Conservation (phyloP, 1,140 invertebrate species). For the Cotesia glomerata region DNA sequence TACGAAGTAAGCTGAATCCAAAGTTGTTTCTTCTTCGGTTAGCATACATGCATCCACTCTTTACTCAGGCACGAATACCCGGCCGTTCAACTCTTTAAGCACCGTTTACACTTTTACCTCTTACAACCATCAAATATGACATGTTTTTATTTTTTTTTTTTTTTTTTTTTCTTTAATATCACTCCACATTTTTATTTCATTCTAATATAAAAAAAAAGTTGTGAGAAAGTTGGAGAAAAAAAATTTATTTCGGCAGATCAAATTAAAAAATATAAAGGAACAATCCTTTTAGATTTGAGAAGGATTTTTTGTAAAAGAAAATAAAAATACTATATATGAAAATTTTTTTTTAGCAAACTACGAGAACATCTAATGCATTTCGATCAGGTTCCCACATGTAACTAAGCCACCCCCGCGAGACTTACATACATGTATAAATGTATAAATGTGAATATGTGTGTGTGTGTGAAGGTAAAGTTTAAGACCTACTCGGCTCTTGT, state of each 20-base stretch:
- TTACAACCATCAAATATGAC: background rate
- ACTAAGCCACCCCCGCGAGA: slow-evolving; percentile 59
- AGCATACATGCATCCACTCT: background rate
- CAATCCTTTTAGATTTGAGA: slow-evolving; percentile 29
- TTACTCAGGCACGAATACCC: background rate
- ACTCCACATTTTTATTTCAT: too few species aligned
- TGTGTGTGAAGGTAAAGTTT: background rate
- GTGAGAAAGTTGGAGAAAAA: slow-evolving; percentile 1
- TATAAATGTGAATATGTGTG: background rate
- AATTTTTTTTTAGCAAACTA: slow-evolving; percentile 20
- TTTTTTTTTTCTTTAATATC: too few species aligned
- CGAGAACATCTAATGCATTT: slow-evolving; percentile 29
- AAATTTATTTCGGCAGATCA: slow-evolving; percentile 4
- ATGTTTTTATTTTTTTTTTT: too few species aligned
- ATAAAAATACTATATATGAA: slow-evolving; percentile 1
- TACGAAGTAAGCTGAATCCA: background rate
- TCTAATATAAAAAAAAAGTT: background rate
- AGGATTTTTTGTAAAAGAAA: slow-evolving; percentile 19
- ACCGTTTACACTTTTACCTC: too few species aligned
- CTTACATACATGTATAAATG: background rate
- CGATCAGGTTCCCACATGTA: slow-evolving; percentile 59
- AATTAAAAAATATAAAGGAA: slow-evolving; percentile 23
- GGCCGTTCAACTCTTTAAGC: slow-evolving; percentile 16
- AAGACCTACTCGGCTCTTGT: slow-evolving; percentile 12
- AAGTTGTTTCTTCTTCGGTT: background rate